A percentile compares a stretch with the other conserved stretches of the same genome.
phyloP scores from a whole-genome alignment of 2,113 vertebrate genomes.

The Vidua macroura region DNA sequence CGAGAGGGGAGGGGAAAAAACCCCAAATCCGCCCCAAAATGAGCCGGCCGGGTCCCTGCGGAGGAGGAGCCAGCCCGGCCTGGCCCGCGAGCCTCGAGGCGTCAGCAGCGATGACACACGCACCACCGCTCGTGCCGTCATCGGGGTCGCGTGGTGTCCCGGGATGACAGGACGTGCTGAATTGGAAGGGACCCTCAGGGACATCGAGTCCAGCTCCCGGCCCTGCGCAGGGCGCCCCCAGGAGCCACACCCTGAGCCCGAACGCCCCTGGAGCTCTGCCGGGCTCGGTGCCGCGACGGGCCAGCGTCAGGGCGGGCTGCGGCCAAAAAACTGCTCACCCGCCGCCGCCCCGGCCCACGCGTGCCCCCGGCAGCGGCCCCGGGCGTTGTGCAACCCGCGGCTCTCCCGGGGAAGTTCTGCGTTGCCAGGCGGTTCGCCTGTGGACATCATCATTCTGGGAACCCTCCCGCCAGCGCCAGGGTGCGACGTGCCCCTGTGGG shows the following conservation, averaged over 20 bases:
- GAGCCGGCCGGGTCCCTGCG: fast-evolving
- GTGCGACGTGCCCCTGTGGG: fast-evolving
- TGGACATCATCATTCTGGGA: fast-evolving
- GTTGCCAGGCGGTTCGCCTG: fast-evolving
- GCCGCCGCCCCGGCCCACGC: background rate
- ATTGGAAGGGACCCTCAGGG: background rate
- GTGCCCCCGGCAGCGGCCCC: background rate
- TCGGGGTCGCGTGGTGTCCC: background rate
- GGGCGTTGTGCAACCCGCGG: background rate
- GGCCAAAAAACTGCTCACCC: fast-evolving
- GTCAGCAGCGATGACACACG: background rate
- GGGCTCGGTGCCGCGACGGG: background rate
- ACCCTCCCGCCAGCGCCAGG: background rate
- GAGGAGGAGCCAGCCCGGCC: background rate
- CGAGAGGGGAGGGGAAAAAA: too few relatives aligned
- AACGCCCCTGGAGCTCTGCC: background rate
- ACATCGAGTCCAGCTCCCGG: background rate
- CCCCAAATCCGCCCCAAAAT: background rate
- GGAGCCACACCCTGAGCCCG: fast-evolving
- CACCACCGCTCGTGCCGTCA: background rate
- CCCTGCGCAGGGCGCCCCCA: background rate
- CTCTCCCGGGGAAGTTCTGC: fast-evolving
- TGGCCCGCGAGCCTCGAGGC: fast-evolving
- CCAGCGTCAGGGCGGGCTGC: background rate
- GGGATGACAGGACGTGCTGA: background rate